Conservation (phyloP, 2,797 vertebrate species). For the Cyclopterus lumpus region DNA sequence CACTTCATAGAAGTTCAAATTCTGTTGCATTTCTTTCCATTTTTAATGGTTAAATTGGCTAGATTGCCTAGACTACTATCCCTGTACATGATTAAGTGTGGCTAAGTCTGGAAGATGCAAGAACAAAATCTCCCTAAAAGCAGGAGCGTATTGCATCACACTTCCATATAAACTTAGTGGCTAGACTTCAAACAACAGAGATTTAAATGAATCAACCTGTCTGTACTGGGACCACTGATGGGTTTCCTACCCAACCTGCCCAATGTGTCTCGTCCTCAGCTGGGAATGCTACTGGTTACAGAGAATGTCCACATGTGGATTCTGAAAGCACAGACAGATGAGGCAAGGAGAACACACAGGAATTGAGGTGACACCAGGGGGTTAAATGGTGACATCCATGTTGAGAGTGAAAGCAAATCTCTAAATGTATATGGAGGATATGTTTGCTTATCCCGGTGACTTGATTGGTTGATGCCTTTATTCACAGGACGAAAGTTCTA, state of each 20-base stretch:
- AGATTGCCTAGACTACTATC: too few relatives aligned
- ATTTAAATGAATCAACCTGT: not conserved
- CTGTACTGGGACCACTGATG: not conserved
- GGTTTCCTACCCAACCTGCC: not conserved
- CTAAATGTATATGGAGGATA: not conserved
- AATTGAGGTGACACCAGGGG: not conserved
- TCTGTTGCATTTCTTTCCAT: too few relatives aligned
- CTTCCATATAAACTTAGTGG: slow-evolving; percentile 14
- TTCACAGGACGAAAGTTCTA: too few relatives aligned
- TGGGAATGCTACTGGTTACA: not conserved
- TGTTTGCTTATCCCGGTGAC: not conserved
- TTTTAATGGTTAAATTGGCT: too few relatives aligned
- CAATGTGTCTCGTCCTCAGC: not conserved
- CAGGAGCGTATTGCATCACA: not conserved
- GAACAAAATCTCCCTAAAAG: slow-evolving; percentile 6
- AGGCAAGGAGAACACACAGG: not conserved
- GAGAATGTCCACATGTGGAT: not conserved
- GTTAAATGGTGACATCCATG: not conserved
- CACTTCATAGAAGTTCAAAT: too few relatives aligned
- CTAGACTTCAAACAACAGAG: not conserved
- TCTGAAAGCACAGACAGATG: not conserved
- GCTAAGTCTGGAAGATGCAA: not conserved
- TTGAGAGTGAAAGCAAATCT: not conserved
- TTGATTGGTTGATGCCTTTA: too few relatives aligned
- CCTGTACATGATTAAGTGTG: not conserved